Base-by-base conservation (phyloP, 2,888 invertebrate species). In the Drosophila yooni region DNA sequence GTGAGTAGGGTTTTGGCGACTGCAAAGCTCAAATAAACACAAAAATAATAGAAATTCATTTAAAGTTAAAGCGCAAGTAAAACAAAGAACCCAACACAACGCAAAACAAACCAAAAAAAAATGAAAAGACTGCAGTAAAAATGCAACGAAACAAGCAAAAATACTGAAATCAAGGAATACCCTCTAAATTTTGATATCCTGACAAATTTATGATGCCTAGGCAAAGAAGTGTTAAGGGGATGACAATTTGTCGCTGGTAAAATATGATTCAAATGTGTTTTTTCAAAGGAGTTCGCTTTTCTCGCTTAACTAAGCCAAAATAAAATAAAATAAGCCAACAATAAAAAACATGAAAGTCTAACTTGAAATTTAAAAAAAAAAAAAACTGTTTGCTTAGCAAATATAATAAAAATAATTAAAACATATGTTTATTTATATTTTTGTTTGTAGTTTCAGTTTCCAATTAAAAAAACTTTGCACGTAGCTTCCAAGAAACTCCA, bases 1-100 rank as follows among this genome's bases (percentile, higher is more conserved):
- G 11, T 10, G 18, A 10, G 25, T 29, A 25, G 50, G 52, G 15
- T 10, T 25, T 38, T 57, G 52, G 69, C 72, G 67, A 73, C 79
- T 74, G 83, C 82, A 85, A 79, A 90, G 86, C 86, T 86, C 89
- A 86, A 88, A 83, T 87, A 90, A 87, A 87, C 83, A 90, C 82
- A 87, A 86, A 88, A 87, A 87, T 87, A 87, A 90, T 90, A 90
- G 83, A 87, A 87, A 87, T 88, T 87, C 87, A 87, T 87, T 87
- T 87, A 88, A 87, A 90, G 83, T 81, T 90, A 86, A 87, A 80
- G 80, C 86, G 71, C 74, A 89, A 78, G 66, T 78, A 78, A 79
- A 89, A 79, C 79, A 81, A 83, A 75, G 70, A 63, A 59, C 59
- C 75, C 46, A 63, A 54, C 54, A 68, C 29, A 53, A 2, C 3